Evolutionary conservation across 2,113 vertebrate species (phyloP).

Genomic region (Brachionichthys hirsutus): DNA sequence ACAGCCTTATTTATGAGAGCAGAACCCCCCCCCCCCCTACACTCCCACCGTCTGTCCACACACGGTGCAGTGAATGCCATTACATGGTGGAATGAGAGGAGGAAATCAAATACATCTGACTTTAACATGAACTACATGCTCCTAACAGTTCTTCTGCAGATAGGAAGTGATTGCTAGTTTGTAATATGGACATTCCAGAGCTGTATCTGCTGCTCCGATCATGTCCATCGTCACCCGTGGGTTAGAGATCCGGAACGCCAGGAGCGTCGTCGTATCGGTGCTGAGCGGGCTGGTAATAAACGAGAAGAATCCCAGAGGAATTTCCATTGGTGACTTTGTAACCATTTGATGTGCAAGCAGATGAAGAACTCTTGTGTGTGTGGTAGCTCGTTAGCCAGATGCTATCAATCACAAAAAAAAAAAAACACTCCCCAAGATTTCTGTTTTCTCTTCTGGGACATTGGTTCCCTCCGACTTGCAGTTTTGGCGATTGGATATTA

Average conservation of each 20-base stretch:
- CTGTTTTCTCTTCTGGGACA: too few species aligned
- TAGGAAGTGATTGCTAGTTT: slow-evolving; percentile 55
- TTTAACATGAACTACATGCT: slow-evolving; percentile 63
- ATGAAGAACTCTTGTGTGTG: too few species aligned
- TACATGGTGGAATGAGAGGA: slow-evolving; percentile 17
- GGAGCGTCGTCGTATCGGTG: neutral
- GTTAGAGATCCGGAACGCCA: slow-evolving; percentile 9
- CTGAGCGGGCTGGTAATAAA: too few species aligned
- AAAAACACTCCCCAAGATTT: too few species aligned
- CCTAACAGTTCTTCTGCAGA: slow-evolving; percentile 55
- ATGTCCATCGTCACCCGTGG: slow-evolving; percentile 14
- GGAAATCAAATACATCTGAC: slow-evolving; percentile 52
- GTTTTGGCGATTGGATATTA: too few species aligned
- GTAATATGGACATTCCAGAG: slow-evolving; percentile 67
- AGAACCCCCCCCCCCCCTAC: slow-evolving; percentile 50
- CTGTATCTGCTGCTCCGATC: slow-evolving; percentile 67
- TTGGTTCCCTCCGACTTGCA: too few species aligned
- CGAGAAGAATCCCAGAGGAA: too few species aligned
- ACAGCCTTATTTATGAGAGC: slow-evolving; percentile 70
- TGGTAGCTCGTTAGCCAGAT: too few species aligned
- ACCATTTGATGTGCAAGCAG: too few species aligned
- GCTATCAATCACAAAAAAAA: too few species aligned
- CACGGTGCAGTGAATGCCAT: slow-evolving; percentile 54
- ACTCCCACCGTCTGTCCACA: slow-evolving; percentile 48
- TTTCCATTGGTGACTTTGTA: too few species aligned